Evolutionary conservation across 2,113 vertebrate species (phyloP).

Genomic region (Lichenostomus cassidix): DNA sequence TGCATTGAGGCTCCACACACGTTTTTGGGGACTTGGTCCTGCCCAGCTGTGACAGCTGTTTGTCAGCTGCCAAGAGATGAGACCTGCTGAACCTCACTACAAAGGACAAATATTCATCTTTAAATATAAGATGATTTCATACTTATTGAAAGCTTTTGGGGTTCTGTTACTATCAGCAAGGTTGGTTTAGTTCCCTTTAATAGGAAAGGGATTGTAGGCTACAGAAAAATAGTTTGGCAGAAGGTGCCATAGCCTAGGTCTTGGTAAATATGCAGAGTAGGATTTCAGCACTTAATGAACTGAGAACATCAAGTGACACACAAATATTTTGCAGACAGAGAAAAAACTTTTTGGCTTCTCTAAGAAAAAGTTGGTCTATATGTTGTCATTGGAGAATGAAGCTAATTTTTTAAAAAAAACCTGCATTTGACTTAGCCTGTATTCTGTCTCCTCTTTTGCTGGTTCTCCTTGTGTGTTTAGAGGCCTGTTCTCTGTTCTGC

Average conservation of each 20-base stretch:
- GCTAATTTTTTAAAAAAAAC: background rate
- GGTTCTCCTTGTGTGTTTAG: background rate
- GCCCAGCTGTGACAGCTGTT: background rate
- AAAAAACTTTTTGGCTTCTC: background rate
- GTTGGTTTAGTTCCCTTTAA: background rate
- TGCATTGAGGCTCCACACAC: background rate
- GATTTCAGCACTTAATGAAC: constrained; percentile 39
- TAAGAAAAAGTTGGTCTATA: constrained; percentile 9
- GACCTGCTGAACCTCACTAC: background rate
- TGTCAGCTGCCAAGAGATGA: background rate
- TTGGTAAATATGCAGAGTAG: background rate
- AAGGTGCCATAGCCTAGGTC: constrained; percentile 30
- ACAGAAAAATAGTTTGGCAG: constrained; percentile 7
- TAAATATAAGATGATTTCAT: background rate
- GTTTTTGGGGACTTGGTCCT: background rate
- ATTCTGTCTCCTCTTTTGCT: background rate
- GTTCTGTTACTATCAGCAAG: background rate
- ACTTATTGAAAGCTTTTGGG: background rate
- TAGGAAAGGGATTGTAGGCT: background rate
- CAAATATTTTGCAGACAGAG: background rate
- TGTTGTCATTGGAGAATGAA: constrained; percentile 48
- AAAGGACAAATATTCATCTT: background rate
- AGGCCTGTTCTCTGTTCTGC: background rate
- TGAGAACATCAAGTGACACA: background rate
- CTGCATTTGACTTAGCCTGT: constrained; percentile 24